Percentiles rank a stretch among this genome's conserved stretches.
Evolutionary conservation across 92 coral and sea anemone genomes (phyloP).

Genomic region (Chrysogorgia sp.): DNA sequence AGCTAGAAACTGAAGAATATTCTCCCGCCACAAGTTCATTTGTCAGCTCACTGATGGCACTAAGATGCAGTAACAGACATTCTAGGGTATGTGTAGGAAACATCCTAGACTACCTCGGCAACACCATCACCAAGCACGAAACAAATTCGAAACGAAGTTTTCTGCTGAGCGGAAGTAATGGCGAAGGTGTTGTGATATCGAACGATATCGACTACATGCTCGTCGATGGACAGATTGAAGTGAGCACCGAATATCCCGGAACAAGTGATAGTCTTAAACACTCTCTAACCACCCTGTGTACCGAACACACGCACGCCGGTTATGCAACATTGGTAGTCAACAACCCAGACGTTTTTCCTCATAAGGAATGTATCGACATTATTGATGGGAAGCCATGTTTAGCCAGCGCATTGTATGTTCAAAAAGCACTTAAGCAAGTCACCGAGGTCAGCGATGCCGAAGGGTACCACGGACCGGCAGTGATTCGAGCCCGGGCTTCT

Average conservation of each 20-base stretch:
- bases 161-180: slow-evolving; percentile 16
- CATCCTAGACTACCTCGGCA: slow-evolving; percentile 13
- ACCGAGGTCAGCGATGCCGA: slow-evolving; percentile 14
- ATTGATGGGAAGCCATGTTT: slow-evolving; percentile 27
- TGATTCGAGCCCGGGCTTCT: slow-evolving; percentile 14
- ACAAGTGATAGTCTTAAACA: no score
- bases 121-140: slow-evolving; percentile 3
- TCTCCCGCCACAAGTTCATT: slow-evolving; percentile 8
- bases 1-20: background rate
- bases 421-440: slow-evolving; percentile 20
- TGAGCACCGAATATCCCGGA: background rate
- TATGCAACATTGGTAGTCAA: slow-evolving; percentile 21
- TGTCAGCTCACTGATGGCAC: background rate
- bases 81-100: slow-evolving; percentile 2
- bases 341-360: slow-evolving; percentile 18
- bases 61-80: slow-evolving; percentile 5
- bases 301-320: slow-evolving; percentile 15
- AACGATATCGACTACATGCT: slow-evolving; percentile 36
- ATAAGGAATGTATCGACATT: slow-evolving; percentile 10
- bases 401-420: slow-evolving; percentile 7
- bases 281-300: background rate
- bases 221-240: slow-evolving; percentile 4
- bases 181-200: slow-evolving; percentile 25
- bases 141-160: slow-evolving; percentile 8
- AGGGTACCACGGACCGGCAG: slow-evolving; percentile 45